These are phyloP conservation scores for Platycheirus rosarum DNA, from an alignment of 2,888 invertebrate species.

Conservation along the genomic window DNA sequence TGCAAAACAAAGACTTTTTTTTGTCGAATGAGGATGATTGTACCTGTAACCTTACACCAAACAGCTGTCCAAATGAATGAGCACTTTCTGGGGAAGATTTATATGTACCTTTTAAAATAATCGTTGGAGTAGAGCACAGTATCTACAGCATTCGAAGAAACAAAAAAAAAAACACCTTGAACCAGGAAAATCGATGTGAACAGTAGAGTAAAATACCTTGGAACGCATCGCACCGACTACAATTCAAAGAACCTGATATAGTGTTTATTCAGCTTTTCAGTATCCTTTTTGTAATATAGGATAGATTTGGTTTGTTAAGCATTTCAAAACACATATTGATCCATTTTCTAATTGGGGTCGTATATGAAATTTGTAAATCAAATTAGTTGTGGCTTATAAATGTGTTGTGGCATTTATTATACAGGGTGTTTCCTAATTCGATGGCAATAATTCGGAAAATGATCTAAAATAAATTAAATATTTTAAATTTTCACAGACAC, in stretches of 20 bases:
- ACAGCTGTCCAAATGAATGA: conserved; percentile 65
- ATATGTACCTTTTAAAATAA: conserved; percentile 13
- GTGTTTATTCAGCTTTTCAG: not conserved
- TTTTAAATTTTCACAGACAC: no score
- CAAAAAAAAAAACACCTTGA: not conserved
- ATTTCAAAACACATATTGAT: not conserved
- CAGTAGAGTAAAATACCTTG: not conserved
- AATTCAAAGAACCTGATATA: not conserved
- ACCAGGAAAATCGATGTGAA: conserved; percentile 12
- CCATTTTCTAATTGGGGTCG: no score
- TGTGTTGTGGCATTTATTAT: no score
- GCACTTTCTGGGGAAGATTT: conserved; percentile 33
- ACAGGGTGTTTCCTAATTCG: no score
- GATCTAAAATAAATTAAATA: no score
- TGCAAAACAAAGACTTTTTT: conserved; percentile 35
- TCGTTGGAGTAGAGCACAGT: not conserved
- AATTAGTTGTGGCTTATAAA: no score
- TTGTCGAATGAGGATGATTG: conserved; percentile 16
- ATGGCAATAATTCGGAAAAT: no score
- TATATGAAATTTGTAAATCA: no score
- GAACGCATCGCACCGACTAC: not conserved
- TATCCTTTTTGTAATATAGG: not conserved
- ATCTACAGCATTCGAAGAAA: not conserved
- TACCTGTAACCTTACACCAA: conserved; percentile 68
- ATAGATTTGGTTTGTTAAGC: not conserved